Percentiles rank a stretch among this genome's conserved stretches.
Conservation (phyloP, 2,113 vertebrate genomes). For the Halcyon senegalensis region DNA sequence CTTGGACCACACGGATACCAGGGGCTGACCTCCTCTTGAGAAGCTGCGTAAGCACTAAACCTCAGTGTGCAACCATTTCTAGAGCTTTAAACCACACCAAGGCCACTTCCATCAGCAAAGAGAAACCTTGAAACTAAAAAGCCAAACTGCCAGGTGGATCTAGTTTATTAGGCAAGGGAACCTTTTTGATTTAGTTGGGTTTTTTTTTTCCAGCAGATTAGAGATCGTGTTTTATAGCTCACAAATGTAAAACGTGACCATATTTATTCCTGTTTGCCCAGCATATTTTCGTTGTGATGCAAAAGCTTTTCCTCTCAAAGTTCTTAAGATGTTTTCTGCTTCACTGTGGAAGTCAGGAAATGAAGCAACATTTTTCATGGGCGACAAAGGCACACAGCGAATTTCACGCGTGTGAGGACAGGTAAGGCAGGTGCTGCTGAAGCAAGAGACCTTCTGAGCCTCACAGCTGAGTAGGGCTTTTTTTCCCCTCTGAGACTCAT, state of each 20-base stretch:
- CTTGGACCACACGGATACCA: neutral
- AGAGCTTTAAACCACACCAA: neutral
- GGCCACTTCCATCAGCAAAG: neutral
- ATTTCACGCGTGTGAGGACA: neutral
- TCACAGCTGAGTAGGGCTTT: neutral
- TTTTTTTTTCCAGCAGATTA: neutral
- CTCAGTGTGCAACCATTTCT: neutral
- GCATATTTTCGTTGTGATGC: neutral
- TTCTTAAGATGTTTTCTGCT: neutral
- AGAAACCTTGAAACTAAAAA: constrained; percentile 1
- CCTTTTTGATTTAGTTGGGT: neutral
- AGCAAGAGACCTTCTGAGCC: neutral
- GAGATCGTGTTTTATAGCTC: neutral
- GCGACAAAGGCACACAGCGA: neutral
- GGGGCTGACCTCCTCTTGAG: neutral
- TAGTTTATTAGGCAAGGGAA: neutral
- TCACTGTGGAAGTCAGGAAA: neutral
- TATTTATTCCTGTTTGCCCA: neutral
- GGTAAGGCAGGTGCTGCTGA: neutral
- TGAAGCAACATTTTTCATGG: neutral
- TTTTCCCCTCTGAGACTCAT: neutral
- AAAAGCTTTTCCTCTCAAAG: neutral
- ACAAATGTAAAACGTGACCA: neutral
- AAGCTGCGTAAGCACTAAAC: neutral
- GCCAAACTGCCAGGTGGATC: neutral